Evolutionary conservation across 1,140 invertebrate genomes (phyloP).

Genomic region (Telenomus remus): DNA sequence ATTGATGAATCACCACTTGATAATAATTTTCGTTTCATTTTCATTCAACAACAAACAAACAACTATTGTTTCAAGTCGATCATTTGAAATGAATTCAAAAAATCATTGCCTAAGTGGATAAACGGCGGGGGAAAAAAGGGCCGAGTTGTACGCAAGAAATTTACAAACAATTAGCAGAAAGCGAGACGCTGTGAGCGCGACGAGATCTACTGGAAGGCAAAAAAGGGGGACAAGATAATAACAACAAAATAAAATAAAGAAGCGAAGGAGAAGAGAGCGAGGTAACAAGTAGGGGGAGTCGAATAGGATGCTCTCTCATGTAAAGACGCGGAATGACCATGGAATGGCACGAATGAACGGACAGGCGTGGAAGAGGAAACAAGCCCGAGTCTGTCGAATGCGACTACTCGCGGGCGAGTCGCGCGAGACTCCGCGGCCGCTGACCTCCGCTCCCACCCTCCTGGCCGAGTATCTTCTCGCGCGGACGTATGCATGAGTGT

Average conservation of each 20-base stretch:
- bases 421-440: constrained; percentile 66
- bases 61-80: too few species aligned
- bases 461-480: constrained; percentile 29
- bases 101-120: not conserved
- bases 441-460: constrained; percentile 67
- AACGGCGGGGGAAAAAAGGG: not conserved
- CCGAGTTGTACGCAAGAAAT: constrained; percentile 3
- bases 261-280: not conserved
- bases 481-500: constrained; percentile 25
- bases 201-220: constrained; percentile 6
- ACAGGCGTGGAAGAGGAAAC: constrained; percentile 49
- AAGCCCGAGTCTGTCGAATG: constrained; percentile 54
- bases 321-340: constrained; percentile 45
- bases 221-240: constrained; percentile 8
- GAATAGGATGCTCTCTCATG: constrained; percentile 8
- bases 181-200: constrained; percentile 11
- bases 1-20: too few species aligned
- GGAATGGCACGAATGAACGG: constrained; percentile 47
- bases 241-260: constrained; percentile 16
- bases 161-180: constrained; percentile 27
- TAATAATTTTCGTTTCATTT: too few species aligned
- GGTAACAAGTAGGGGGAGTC: constrained; percentile 3
- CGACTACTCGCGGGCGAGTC: constrained; percentile 61
- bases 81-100: not conserved
- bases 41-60: too few species aligned